Base-by-base conservation (phyloP, 2,888 invertebrate species). In the Nomada flava region DNA sequence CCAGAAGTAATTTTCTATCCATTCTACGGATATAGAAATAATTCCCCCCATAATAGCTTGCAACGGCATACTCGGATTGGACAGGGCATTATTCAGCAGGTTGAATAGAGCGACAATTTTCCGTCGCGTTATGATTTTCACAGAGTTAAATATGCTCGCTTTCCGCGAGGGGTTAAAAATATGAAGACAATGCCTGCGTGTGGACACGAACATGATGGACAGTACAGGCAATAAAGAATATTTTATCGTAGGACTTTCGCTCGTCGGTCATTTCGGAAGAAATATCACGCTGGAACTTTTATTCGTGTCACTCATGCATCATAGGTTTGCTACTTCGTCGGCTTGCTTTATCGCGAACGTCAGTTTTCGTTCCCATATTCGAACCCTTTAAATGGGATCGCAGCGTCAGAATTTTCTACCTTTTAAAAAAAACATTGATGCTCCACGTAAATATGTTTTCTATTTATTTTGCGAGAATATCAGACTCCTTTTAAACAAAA, bases 201-300 rank as follows among this genome's bases (percentile, higher is more conserved):
- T 15, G 18, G 42, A 47, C 44, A 20, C 18, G 64, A 26, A 47
- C 59, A 23, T 23, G 59, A 52, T 52, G 55, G 44, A 44, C 36
- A 10, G 20, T 2, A 13, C 59, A 7, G 20, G 68, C 26, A 83
- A 75, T 84, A 47, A 44, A 53, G 62, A 57, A 53, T 64, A 69
- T 75, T 84, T 81, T 62, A 76, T 73, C 55, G 36, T 5, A 29
- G 15, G 23, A 59, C 47, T 81, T 71, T 71, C 47, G 36, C n/a
- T 44, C 23, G 18, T 5, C 42, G 59, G 23, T 67, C 5, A 67
- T 63, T 63, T 26, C 15, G 15, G 29, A 52, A 23, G 36, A 50
- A 69, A 69, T 62, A 82, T 84, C 60, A 52, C 64, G 15, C 18
- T 52, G 20, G 42, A 62, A 67, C 29, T 67, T n/a, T 52, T 60